Percentiles rank a stretch among this genome's conserved stretches.
Evolutionary conservation across 64 coral and sea anemone species (phyloP).

Genomic region (Porites australiensis): DNA sequence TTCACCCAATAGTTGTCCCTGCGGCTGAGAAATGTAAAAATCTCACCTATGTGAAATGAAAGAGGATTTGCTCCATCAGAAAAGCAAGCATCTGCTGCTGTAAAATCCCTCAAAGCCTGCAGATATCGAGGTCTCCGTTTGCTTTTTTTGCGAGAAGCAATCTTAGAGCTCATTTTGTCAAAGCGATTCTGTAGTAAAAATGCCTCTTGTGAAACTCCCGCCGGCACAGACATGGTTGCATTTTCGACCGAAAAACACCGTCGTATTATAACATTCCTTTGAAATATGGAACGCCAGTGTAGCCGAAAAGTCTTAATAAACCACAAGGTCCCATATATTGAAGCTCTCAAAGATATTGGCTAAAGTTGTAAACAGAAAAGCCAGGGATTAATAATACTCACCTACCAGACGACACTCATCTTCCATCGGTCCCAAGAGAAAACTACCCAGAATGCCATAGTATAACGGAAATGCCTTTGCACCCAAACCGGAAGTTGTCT

Average conservation of each 20-base stretch:
- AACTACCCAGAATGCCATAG: constrained; percentile 42
- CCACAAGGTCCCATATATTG: constrained; percentile 32
- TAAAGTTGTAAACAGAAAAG: constrained; percentile 47
- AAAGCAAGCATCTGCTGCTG: constrained; percentile 85
- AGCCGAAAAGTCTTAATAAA: not conserved
- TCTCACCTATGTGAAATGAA: constrained; percentile 93
- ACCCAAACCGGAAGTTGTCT: not conserved
- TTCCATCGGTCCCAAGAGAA: not conserved
- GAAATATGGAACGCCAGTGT: not conserved
- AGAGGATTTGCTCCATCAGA: constrained; percentile 91
- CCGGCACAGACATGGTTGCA: constrained; percentile 7
- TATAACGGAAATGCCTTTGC: constrained; percentile 1
- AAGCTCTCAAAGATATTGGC: constrained; percentile 6
- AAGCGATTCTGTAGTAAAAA: not conserved
- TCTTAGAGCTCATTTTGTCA: constrained; percentile 41
- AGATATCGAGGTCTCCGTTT: constrained; percentile 54
- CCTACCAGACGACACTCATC: not conserved
- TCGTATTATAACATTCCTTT: not conserved
- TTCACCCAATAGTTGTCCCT: constrained; percentile 90
- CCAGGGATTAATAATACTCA: constrained; percentile 4
- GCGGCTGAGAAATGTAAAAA: constrained; percentile 87
- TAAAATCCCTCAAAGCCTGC: constrained; percentile 92
- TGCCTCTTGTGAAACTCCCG: not conserved
- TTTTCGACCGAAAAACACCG: constrained; percentile 47
- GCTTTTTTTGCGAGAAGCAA: constrained; percentile 44